A percentile compares a stretch with the other conserved stretches of the same genome.
phyloP scores from a whole-genome alignment of 2,888 invertebrate genomes.

The Habroteleia sp. region DNA sequence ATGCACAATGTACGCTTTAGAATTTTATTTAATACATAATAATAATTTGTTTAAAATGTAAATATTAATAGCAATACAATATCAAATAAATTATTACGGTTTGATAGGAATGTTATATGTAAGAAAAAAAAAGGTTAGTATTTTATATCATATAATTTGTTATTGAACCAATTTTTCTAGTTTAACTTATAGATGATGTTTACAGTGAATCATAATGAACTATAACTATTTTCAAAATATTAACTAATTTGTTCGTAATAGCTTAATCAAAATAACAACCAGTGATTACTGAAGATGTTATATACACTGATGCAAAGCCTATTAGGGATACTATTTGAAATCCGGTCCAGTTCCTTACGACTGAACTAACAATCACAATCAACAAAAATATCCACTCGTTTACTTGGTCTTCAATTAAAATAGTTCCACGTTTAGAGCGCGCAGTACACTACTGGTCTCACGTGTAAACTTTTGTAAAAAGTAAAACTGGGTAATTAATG shows the following conservation, averaged over 20 bases:
- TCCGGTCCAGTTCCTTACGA: constrained; percentile 23
- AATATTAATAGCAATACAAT: no score
- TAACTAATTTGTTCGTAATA: constrained; percentile 48
- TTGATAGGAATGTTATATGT: no score
- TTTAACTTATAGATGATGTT: no score
- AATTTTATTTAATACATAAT: no score
- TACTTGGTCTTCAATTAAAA: constrained; percentile 63
- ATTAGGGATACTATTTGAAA: constrained; percentile 55
- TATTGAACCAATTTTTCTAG: no score
- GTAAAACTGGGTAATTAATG: constrained; percentile 69
- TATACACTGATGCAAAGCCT: constrained; percentile 48
- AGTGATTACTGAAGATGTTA: constrained; percentile 20
- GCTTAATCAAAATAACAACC: constrained; percentile 50
- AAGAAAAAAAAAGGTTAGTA: no score
- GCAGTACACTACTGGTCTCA: constrained; percentile 36
- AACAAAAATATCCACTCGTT: constrained; percentile 52
- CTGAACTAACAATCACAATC: constrained; percentile 50
- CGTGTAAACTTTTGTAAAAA: constrained; percentile 62
- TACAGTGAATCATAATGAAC: no score
- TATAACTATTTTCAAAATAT: no score
- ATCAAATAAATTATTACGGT: no score
- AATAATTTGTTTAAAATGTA: no score
- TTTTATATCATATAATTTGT: no score
- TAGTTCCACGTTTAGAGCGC: constrained; percentile 59
- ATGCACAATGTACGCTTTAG: no score